Conservation (phyloP, 2,797 vertebrate species). For the Rhinophrynus dorsalis region DNA sequence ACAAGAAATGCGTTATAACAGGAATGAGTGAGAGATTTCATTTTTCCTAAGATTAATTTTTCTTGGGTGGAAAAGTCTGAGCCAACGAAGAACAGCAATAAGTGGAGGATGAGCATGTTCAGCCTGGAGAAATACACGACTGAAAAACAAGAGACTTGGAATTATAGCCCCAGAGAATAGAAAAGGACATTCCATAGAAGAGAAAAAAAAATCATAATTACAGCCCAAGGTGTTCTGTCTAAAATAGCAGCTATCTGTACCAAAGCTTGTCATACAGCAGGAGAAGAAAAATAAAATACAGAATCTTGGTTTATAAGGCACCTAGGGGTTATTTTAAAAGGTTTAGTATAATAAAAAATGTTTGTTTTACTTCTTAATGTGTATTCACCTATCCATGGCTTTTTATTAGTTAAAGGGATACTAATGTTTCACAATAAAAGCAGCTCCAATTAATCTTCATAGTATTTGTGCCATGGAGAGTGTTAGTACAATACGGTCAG, state of each 20-base stretch:
- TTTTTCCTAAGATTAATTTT: slow-evolving; percentile 40
- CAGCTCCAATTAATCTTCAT: no score
- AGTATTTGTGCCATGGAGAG: no score
- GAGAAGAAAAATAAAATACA: slow-evolving; percentile 26
- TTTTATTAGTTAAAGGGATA: no score
- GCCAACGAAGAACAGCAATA: slow-evolving; percentile 36
- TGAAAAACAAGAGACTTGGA: slow-evolving; percentile 43
- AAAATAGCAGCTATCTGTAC: slow-evolving; percentile 43
- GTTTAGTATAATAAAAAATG: no score
- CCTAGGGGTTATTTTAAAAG: no score
- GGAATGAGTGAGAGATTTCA: slow-evolving; percentile 28
- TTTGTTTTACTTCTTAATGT: no score
- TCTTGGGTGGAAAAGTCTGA: slow-evolving; percentile 32
- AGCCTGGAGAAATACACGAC: slow-evolving; percentile 45
- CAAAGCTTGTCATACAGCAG: slow-evolving; percentile 23
- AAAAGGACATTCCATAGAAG: slow-evolving; percentile 36
- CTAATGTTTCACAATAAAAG: no score
- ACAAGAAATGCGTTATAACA: slow-evolving; percentile 1
- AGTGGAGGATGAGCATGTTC: slow-evolving; percentile 44
- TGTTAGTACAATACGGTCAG: no score
- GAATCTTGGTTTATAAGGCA: neutral
- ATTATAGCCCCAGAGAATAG: slow-evolving; percentile 44
- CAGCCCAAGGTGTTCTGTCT: slow-evolving; percentile 39
- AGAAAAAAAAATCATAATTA: slow-evolving; percentile 49
- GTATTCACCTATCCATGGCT: no score